Base-by-base conservation (phyloP, 2,797 vertebrate genomes). In the Myiotriccus ornatus region DNA sequence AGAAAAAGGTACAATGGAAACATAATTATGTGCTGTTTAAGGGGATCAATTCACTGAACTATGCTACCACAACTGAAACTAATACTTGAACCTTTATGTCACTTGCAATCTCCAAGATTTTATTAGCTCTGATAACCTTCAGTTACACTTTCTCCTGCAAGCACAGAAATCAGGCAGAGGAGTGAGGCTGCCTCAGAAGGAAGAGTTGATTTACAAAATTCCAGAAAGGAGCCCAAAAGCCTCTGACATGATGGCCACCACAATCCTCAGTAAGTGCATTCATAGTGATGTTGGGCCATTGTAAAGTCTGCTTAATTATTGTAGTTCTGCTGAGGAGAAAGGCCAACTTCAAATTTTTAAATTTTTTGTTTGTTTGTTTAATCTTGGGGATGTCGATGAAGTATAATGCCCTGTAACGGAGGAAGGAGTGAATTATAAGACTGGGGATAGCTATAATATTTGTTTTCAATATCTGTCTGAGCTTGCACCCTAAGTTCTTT, bases 1-100 rank as follows among this genome's bases (percentile, higher is more conserved):
- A 68, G 44, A 68, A 78, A 93, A 94, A 84, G n/a, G 53, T 19
- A 88, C 89, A 87, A 73, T 35, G 52, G n/a, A 75, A 91, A 74
- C 18, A 37, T 52, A 93, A 90, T 91, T 88, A 52, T 39, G 41
- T 84, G 14, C 35, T 90, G 15, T 87, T 94, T 93, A 86, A 82
- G 1, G 2, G 23, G 63, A 80, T 25, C 39, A 73, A 52, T 86
- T 93, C 56, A 55, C 56, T 77, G 80, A 84, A 60, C 27, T 49
- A 23, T 73, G 57, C 49, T 75, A 27, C 49, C 10, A 60, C 22
- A 35, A 23, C n/a, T 67, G 19, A n/a, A 84, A 76, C 46, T 55
- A 59, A 67, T 55, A 41, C 10, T 41, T 74, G 76, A 75, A 76
- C 53, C 18, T 62, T 81, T 85, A 34, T 76, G 50, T 63, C 52